Conservation (phyloP, 2,888 invertebrate species). For the Erebia ligea region DNA sequence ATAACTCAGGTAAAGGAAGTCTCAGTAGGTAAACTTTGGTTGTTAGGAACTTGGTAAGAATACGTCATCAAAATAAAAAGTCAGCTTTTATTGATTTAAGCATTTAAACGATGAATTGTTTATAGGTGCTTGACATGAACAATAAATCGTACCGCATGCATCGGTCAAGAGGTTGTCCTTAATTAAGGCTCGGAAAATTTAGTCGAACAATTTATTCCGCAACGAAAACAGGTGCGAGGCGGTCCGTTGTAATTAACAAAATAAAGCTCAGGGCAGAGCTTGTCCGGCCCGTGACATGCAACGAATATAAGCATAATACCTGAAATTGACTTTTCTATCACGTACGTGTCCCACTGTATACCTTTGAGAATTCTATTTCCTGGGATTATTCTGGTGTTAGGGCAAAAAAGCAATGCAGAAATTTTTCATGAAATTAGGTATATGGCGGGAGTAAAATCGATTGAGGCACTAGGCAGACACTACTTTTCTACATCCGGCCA, state of each 20-base stretch:
- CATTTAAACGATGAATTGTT: neutral
- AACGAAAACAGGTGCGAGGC: slow-evolving; percentile 15
- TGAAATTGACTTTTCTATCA: neutral
- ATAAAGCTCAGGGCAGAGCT: slow-evolving; percentile 5
- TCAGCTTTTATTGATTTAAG: neutral
- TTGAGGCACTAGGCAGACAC: neutral
- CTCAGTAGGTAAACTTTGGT: too few relatives aligned
- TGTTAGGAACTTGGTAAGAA: too few relatives aligned
- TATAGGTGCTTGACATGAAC: neutral
- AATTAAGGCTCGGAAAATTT: slow-evolving; percentile 15
- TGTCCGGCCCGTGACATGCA: neutral
- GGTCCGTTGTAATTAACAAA: slow-evolving; percentile 4
- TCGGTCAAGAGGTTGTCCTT: slow-evolving; percentile 13
- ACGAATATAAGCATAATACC: neutral
- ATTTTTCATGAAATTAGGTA: neutral
- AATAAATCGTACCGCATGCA: slow-evolving; percentile 9
- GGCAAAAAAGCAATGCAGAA: neutral
- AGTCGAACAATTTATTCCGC: slow-evolving; percentile 1
- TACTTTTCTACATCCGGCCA: too few relatives aligned
- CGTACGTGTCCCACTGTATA: neutral
- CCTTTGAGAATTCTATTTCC: slow-evolving; percentile 7
- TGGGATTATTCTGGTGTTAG: neutral
- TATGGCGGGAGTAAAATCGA: neutral
- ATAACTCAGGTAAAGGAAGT: too few relatives aligned
- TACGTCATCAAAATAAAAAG: too few relatives aligned